These are phyloP conservation scores for Pipa parva DNA, from an alignment of 2,113 vertebrate species.

Conservation along the genomic window DNA sequence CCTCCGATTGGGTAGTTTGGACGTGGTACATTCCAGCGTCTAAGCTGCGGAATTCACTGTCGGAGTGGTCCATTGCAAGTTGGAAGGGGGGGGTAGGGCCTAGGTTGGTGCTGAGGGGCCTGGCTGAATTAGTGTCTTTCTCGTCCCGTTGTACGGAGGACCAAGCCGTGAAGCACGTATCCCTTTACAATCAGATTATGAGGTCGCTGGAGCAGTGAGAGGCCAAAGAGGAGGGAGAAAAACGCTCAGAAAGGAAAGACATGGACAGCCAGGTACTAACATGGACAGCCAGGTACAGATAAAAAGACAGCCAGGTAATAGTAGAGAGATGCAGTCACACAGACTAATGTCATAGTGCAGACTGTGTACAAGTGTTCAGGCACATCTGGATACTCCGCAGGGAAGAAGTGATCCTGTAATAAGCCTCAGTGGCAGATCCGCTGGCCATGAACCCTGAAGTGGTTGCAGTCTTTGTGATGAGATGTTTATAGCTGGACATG, in stretches of 20 bases:
- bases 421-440: too few species aligned
- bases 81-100: constrained; percentile 28
- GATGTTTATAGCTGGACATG: too few species aligned
- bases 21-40: constrained; percentile 28
- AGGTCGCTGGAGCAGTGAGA: constrained; percentile 41
- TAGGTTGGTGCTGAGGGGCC: constrained; percentile 3
- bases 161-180: not conserved
- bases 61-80: not conserved
- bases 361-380: too few species aligned
- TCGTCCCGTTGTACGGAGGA: constrained; percentile 43
- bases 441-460: too few species aligned
- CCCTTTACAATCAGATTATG: constrained; percentile 46
- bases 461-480: too few species aligned
- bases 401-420: too few species aligned
- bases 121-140: constrained; percentile 53
- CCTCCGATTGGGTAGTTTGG: constrained; percentile 29
- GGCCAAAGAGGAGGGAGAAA: constrained; percentile 52
- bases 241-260: constrained; percentile 62
- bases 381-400: too few species aligned
- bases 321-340: not conserved
- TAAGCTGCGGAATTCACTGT: constrained; percentile 40
- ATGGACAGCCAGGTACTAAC: constrained; percentile 87
- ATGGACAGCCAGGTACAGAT: constrained; percentile 27
- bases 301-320: not conserved
- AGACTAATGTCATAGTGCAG: not conserved